Evolutionary conservation across 2,113 vertebrate genomes (phyloP), one percentile per base, ranked within the genome.

Genomic region (Turdus rufiventris): DNA sequence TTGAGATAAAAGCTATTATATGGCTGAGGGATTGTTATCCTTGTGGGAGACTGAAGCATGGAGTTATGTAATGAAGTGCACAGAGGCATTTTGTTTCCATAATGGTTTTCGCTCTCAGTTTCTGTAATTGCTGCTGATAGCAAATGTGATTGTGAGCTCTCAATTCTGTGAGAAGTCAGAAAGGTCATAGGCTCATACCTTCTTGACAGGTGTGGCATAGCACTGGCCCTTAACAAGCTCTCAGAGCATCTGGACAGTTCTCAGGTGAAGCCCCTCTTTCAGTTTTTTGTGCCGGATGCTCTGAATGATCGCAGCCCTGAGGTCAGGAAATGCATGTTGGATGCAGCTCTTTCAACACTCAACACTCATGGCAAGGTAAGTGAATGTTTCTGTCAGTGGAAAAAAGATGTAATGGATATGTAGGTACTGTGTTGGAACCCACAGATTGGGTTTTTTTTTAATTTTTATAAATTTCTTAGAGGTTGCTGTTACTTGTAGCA

Each of bases 251-350:
- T 99, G 97, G 98, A 98, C 47, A 98, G 99, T 67, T 98, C 98
- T 62, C 98, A 99, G 98, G 98, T 99, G 96, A 99, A 99, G 47
- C 99, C 99, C 3, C 99, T 99, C 75, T 99, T 99, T 78, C 98
- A 99, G 89, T 99, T 99, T 97, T 99, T 99, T 62, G 99, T 99
- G 34, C 99, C 99, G 0, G 99, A 99, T 43, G 99, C 99, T n/a
- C 99, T 99, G 92, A 99, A 99, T 0, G 99, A 99, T 96, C 98
- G 99, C 19, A 98, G 98, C 83, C 65, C 98, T 5, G 99, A 99
- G 36, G 99, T 99, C 92, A 98, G 99, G 15, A 99, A 99, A 91
- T 99, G 98, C 94, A 99, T 99, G 99, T 96, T 99, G 88, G 99
- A 99, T 29, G 99, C 99, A 14, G 99, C 99, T 8, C 98, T 99